phyloP scores from a whole-genome alignment of 2,113 vertebrate genomes.

The Halcyon senegalensis region DNA sequence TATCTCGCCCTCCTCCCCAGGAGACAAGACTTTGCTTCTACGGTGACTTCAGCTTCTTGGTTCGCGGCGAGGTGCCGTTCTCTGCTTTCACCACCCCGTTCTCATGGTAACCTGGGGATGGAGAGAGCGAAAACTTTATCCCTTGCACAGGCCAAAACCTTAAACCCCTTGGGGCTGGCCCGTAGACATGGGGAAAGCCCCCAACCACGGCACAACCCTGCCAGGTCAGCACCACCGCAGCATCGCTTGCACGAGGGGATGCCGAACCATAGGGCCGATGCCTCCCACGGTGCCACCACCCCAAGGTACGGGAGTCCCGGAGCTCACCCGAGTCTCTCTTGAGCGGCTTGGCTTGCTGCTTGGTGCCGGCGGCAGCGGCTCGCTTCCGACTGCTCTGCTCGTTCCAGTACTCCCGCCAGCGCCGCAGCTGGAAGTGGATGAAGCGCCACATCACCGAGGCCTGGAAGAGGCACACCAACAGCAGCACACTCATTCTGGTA shows the following conservation, averaged over 20 bases:
- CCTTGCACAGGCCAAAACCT: background rate
- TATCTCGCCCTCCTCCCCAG: constrained; percentile 27
- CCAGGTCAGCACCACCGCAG: background rate
- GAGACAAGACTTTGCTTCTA: constrained; percentile 74
- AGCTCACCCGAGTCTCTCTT: constrained; percentile 90
- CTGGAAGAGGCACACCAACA: constrained; percentile 91
- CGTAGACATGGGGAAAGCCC: rapidly evolving
- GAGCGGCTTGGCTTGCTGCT: constrained; percentile 78
- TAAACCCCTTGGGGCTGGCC: background rate
- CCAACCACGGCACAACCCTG: rapidly evolving
- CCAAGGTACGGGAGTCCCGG: rapidly evolving
- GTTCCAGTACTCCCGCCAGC: constrained; percentile 90
- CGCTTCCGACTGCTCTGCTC: constrained; percentile 88
- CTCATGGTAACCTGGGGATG: constrained; percentile 86
- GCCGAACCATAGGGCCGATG: background rate
- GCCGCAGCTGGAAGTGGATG: constrained; percentile 95
- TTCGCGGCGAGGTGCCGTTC: constrained; percentile 91
- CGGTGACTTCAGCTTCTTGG: constrained; percentile 93
- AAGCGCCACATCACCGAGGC: constrained; percentile 97
- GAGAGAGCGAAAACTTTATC: background rate
- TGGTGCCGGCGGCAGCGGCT: constrained; percentile 30
- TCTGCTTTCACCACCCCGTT: constrained; percentile 92
- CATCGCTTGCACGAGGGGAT: rapidly evolving
- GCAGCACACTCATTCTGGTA: constrained; percentile 87
- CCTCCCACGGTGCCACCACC: background rate